These are phyloP conservation scores for Parus major DNA, from an alignment of 2,113 vertebrate species.

Conservation along the genomic window DNA sequence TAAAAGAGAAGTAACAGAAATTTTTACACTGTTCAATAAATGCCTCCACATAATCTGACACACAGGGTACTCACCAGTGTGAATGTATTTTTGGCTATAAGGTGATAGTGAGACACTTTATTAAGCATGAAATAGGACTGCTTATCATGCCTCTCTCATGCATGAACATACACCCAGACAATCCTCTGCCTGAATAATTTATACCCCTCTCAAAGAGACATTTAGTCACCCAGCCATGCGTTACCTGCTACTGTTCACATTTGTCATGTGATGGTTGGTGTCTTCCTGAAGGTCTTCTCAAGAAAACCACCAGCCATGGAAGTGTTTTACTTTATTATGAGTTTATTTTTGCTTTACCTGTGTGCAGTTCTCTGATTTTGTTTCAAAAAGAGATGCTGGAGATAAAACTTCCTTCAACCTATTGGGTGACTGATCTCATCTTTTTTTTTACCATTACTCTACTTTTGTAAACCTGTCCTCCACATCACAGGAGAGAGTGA, in stretches of 20 bases:
- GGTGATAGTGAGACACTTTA: background rate
- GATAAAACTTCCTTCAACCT: background rate
- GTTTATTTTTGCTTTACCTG: background rate
- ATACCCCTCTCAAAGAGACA: background rate
- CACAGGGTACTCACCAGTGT: background rate
- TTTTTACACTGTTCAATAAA: background rate
- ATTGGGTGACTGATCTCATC: background rate
- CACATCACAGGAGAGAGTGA: accelerated
- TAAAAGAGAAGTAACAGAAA: background rate
- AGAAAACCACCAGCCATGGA: background rate
- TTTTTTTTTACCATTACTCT: background rate
- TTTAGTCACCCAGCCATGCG: background rate
- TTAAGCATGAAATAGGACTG: constrained; percentile 3
- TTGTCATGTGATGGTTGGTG: background rate
- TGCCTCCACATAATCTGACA: background rate
- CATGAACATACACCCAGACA: background rate
- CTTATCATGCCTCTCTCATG: background rate
- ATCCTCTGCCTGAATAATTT: background rate
- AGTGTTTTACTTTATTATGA: background rate
- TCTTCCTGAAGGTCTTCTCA: background rate
- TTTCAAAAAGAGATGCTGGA: background rate
- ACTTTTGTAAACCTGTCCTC: background rate
- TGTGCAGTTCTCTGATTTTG: background rate
- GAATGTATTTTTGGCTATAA: background rate
- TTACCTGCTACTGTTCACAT: background rate